A percentile compares a stretch with the other conserved stretches of the same genome.
These are phyloP conservation scores for Emys orbicularis DNA, from an alignment of 2,797 vertebrate genomes.

Conservation along the genomic window DNA sequence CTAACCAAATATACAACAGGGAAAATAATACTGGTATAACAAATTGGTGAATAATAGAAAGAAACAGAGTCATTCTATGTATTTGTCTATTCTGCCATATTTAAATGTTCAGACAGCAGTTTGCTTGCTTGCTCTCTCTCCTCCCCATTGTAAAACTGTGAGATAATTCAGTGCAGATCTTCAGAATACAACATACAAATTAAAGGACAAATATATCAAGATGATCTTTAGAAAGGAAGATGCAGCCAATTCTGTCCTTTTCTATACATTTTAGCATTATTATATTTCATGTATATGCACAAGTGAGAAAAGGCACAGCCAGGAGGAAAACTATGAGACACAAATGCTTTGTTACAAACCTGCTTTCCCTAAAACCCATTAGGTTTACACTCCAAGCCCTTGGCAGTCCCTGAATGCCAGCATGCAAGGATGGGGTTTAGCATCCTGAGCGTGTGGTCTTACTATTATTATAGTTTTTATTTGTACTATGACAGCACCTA, in stretches of 20 bases:
- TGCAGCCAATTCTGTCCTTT: background rate
- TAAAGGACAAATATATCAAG: background rate
- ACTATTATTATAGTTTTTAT: background rate
- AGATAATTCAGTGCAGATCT: background rate
- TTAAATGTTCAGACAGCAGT: background rate
- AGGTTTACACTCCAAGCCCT: background rate
- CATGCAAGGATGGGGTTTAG: accelerated
- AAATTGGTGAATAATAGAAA: accelerated
- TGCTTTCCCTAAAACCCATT: background rate
- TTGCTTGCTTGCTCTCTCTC: background rate
- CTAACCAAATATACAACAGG: background rate
- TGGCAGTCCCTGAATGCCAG: background rate
- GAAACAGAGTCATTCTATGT: background rate
- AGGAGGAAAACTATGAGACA: background rate
- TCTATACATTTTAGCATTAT: background rate
- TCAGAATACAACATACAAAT: background rate
- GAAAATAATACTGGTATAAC: background rate
- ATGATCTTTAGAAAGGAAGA: background rate
- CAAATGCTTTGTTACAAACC: background rate
- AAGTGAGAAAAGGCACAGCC: background rate
- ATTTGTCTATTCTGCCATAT: background rate
- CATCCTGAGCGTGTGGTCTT: background rate
- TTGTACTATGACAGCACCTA: background rate
- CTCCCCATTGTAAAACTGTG: background rate
- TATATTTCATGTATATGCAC: background rate